Base-by-base conservation (phyloP, 1,140 invertebrate species). In the Olivierus martensii region DNA sequence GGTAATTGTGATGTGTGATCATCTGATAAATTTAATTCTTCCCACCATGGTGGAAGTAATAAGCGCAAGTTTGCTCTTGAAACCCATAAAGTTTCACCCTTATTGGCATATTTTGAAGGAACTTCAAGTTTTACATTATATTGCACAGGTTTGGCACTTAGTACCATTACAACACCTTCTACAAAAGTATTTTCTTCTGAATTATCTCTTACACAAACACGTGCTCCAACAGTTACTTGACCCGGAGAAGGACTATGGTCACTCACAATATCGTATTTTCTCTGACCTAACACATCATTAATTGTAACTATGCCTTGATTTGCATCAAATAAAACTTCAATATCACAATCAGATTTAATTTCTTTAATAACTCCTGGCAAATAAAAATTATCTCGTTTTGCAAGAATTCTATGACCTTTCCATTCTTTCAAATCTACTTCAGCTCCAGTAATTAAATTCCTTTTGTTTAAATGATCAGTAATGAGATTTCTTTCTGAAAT, bases 11-110 rank as follows among this genome's bases (percentile, higher is more conserved):
- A 83, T 63, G 88, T 45, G 14, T 53, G 48, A 48, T 50, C 49
- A 53, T 56, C 52, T 6, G 28, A 28, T 21, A 52, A 45, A 21
- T 60, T 86, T 42, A 95, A 69, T 69, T 97, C 92, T 63, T 96
- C 91, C 71, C 80, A 86, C 92, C 92, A 97, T 0, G 92, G 92
- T 12, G 91, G 89, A 63, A 84, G 78, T 49, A 95, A 68, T 2
- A 95, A 76, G n/a, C 92, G 76, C 37, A 96, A 68, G 67, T 92
- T 87, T 2, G 91, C 86, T 34, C 92, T 74, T 61, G 83, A 83
- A 46, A 90, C 81, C 57, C 79, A 74, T 53, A 69, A 68, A 60
- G 70, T 70, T 59, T 69, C 63, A 62, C 69, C 69, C 18, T n/a
- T n/a, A 45, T 12, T 47, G 2, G 46, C 49, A 18, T 42, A 56